Conservation (phyloP, 2,797 vertebrate species). For the Rhincodon typus region DNA sequence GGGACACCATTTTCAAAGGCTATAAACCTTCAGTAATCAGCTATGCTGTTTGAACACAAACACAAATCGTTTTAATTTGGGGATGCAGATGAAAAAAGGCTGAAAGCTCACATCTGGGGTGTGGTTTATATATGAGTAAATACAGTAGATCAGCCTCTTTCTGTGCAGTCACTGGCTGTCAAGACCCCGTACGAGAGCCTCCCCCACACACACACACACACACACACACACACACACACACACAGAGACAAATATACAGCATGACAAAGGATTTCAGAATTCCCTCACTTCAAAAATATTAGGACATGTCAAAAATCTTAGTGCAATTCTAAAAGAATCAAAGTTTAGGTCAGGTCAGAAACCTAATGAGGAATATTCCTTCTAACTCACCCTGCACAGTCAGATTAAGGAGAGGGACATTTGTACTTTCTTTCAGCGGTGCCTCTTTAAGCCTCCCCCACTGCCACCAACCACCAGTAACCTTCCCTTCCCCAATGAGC, state of each 20-base stretch:
- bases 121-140: not conserved
- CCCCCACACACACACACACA: not conserved
- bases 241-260: not conserved
- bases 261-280: not conserved
- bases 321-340: not conserved
- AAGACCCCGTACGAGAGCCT: not conserved
- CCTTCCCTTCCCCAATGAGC: too few species aligned
- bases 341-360: not conserved
- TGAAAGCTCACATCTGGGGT: not conserved
- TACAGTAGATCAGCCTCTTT: not conserved
- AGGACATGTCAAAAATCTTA: not conserved
- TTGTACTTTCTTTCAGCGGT: not conserved
- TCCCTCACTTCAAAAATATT: not conserved
- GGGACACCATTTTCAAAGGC: not conserved
- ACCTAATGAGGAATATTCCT: not conserved
- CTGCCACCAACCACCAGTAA: too few species aligned
- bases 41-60: not conserved
- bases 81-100: not conserved
- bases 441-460: too few species aligned
- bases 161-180: not conserved
- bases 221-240: not conserved
- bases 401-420: too few species aligned
- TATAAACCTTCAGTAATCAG: not conserved
- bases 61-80: not conserved
- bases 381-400: not conserved